Evolutionary conservation across 2,888 invertebrate species (phyloP).

Genomic region (Allophyes oxyacanthae): DNA sequence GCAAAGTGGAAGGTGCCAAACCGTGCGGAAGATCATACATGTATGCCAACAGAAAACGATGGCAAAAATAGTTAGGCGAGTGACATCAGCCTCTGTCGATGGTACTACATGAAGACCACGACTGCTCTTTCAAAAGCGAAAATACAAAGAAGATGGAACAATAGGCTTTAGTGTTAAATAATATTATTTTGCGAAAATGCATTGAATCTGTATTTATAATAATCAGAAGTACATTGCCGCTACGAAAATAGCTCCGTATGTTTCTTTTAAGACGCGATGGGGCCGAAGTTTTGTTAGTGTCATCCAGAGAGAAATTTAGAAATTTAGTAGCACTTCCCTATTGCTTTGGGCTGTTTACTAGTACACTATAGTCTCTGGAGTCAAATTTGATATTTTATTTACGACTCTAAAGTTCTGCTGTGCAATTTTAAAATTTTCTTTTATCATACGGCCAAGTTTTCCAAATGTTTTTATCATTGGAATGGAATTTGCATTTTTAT

Average conservation of each 20-base stretch:
- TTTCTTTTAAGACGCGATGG: conserved; percentile 62
- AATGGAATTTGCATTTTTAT: neutral
- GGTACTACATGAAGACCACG: too few species aligned
- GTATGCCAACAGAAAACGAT: too few species aligned
- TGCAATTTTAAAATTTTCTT: conserved; percentile 29
- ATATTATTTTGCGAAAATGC: too few species aligned
- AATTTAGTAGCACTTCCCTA: conserved; percentile 74
- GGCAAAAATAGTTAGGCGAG: too few species aligned
- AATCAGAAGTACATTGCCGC: too few species aligned
- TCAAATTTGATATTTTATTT: conserved; percentile 61
- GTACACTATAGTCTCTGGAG: conserved; percentile 52
- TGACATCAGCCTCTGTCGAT: too few species aligned
- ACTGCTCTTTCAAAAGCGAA: too few species aligned
- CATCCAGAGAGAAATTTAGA: conserved; percentile 81
- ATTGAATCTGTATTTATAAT: too few species aligned
- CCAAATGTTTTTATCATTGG: conserved; percentile 4
- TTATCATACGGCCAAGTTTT: conserved; percentile 7
- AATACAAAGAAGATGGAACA: too few species aligned
- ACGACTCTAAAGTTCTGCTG: conserved; percentile 41
- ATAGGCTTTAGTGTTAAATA: too few species aligned
- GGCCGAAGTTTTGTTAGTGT: conserved; percentile 78
- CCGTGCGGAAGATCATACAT: too few species aligned
- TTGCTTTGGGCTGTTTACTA: conserved; percentile 65
- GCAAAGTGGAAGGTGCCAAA: too few species aligned
- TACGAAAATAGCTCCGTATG: conserved; percentile 52